Percentiles rank a stretch among this genome's conserved stretches.
Conservation (phyloP, 2,113 vertebrate genomes). For the Monarcha castaneiventris region DNA sequence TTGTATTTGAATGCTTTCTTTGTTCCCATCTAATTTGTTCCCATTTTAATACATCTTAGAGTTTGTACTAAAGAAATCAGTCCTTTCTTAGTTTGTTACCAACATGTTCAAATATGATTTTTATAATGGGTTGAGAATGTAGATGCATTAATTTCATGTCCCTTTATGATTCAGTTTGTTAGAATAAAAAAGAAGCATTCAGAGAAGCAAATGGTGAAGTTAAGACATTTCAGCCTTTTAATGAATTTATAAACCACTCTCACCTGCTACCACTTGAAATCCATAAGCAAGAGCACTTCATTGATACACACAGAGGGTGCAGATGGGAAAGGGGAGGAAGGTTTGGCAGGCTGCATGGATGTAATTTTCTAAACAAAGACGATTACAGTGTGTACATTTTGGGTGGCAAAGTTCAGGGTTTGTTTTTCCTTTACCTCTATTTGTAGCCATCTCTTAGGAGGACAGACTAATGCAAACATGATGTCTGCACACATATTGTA, state of each 20-base stretch:
- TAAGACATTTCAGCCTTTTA: slow-evolving; percentile 13
- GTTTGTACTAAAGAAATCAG: background rate
- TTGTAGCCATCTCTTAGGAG: background rate
- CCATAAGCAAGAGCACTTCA: background rate
- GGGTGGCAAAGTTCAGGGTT: background rate
- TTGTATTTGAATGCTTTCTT: background rate
- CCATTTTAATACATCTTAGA: background rate
- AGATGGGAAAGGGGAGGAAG: background rate
- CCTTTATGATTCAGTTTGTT: background rate
- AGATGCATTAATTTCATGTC: background rate
- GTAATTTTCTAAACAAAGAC: background rate
- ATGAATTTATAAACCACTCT: slow-evolving; percentile 17
- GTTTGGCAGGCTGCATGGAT: background rate
- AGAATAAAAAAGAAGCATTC: background rate
- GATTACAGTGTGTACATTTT: background rate
- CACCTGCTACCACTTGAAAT: slow-evolving; percentile 41
- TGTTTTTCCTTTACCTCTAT: background rate
- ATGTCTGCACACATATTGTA: background rate
- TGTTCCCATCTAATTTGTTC: background rate
- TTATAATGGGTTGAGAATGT: background rate
- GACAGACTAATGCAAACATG: background rate
- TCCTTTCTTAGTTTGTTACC: background rate
- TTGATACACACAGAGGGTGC: background rate
- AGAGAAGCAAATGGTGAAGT: slow-evolving; percentile 17
- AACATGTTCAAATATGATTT: background rate